Evolutionary conservation across 2,888 invertebrate species (phyloP).

Genomic region (Epistrophella euchroma): DNA sequence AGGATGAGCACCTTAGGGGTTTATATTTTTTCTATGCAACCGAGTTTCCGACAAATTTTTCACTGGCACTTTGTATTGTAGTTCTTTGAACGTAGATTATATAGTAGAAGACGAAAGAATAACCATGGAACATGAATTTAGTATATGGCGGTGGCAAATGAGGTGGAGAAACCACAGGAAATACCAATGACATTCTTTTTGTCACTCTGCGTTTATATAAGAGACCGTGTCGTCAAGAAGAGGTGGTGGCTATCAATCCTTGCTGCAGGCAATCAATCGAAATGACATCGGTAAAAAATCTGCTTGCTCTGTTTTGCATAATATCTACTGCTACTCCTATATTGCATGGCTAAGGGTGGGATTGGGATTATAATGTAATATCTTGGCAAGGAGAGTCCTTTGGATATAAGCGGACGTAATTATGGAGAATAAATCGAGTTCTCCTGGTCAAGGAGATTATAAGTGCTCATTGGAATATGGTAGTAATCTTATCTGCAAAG

Average conservation of each 20-base stretch:
- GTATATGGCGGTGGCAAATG: not conserved
- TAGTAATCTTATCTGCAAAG: not conserved
- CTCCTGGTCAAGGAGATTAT: not conserved
- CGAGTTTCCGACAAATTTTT: constrained; percentile 57
- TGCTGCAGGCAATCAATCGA: constrained; percentile 59
- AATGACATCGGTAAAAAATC: constrained; percentile 47
- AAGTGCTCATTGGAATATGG: not conserved
- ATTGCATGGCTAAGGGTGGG: constrained; percentile 13
- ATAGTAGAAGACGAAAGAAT: not conserved
- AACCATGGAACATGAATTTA: constrained; percentile 2
- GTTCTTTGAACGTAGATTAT: constrained; percentile 4
- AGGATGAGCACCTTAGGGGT: constrained; percentile 68
- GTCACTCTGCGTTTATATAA: constrained; percentile 14
- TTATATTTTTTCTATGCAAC: constrained; percentile 13
- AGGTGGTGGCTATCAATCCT: constrained; percentile 56
- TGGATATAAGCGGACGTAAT: not conserved
- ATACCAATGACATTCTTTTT: constrained; percentile 53
- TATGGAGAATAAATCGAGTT: not conserved
- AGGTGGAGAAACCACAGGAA: constrained; percentile 19
- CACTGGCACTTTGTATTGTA: constrained; percentile 56
- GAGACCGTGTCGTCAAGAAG: constrained; percentile 9
- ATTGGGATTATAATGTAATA: constrained; percentile 36
- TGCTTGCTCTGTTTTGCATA: constrained; percentile 58
- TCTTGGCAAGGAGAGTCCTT: not conserved
- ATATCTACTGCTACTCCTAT: constrained; percentile 6